Evolutionary conservation across 2,113 vertebrate species (phyloP), one percentile per base, ranked within the genome.

Genomic region (Hydrolagus affinis): DNA sequence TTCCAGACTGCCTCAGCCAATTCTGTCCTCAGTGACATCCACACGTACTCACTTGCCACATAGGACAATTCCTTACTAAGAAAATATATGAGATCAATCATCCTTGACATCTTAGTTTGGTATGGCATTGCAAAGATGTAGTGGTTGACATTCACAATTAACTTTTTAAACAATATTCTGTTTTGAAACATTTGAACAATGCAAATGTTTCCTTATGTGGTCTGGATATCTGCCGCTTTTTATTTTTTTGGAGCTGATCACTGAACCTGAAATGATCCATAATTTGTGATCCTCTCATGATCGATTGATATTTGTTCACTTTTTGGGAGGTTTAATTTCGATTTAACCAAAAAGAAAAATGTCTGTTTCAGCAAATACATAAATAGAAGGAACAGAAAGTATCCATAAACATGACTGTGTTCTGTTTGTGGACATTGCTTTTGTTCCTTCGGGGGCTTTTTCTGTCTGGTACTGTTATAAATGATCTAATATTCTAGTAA

Each of bases 391-490:
- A 30, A 23, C 11, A 80, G 23, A 6, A 80, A 23, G 66, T 83
- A 83, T 83, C 62, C 32, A 66, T 30, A 74, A 30, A 83, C 25
- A 80, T 11, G 28, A 80, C 11, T 80, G 57, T 8, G 10, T 80
- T 60, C 64, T 62, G 57, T 62, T 28, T 28, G 59, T 17, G 77
- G 64, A 80, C 93, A 94, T 94, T 95, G 94, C 92, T 94, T 91
- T 91, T 90, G 92, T 92, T 94, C 94, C 94, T 94, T 93, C 89
- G 94, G 93, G 94, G 94, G 91, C 93, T 94, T 95, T 95, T 95
- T 94, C 94, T 93, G 92, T 90, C 93, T 93, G 93, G 94, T 95
- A 94, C 94, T 94, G 93, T 94, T 95, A 94, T 94, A 94, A 92
- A 95, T 94, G 94, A 93, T 94, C 90, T 93, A 94, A 94, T 94